phyloP scores from a whole-genome alignment of 2,888 invertebrate genomes.

The Cynaeus angustus region DNA sequence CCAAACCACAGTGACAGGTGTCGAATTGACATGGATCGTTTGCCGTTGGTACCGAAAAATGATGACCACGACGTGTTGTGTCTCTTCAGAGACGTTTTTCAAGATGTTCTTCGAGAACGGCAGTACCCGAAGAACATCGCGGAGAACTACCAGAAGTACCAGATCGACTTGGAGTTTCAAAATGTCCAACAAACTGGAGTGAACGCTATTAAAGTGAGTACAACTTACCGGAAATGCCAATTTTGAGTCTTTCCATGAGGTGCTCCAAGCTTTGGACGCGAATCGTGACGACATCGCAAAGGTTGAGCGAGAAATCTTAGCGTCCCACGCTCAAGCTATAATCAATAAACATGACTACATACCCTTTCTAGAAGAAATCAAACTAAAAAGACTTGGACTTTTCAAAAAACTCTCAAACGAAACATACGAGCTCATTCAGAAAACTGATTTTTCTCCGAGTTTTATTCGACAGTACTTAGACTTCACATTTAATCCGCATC shows the following conservation, averaged over 20 bases:
- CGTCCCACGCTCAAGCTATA: slow-evolving; percentile 60
- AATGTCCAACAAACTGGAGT: neutral
- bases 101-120: slow-evolving; percentile 59
- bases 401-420: slow-evolving; percentile 57
- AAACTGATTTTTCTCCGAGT: slow-evolving; percentile 62
- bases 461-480: slow-evolving; percentile 60
- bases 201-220: slow-evolving; percentile 11
- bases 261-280: slow-evolving; percentile 35
- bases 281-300: neutral
- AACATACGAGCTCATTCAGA: slow-evolving; percentile 63
- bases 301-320: slow-evolving; percentile 58
- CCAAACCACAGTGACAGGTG: too few relatives aligned
- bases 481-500: slow-evolving; percentile 55
- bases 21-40: slow-evolving; percentile 58
- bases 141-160: slow-evolving; percentile 60
- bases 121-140: slow-evolving; percentile 61
- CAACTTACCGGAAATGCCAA: neutral
- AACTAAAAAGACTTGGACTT: slow-evolving; percentile 54
- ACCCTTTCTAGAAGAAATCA: slow-evolving; percentile 60
- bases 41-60: slow-evolving; percentile 62
- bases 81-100: slow-evolving; percentile 64
- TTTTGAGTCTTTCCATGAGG: neutral
- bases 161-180: slow-evolving; percentile 55
- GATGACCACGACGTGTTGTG: slow-evolving; percentile 62
- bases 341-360: slow-evolving; percentile 56